phyloP scores from a whole-genome alignment of 2,113 vertebrate genomes.

The Mugil cephalus region DNA sequence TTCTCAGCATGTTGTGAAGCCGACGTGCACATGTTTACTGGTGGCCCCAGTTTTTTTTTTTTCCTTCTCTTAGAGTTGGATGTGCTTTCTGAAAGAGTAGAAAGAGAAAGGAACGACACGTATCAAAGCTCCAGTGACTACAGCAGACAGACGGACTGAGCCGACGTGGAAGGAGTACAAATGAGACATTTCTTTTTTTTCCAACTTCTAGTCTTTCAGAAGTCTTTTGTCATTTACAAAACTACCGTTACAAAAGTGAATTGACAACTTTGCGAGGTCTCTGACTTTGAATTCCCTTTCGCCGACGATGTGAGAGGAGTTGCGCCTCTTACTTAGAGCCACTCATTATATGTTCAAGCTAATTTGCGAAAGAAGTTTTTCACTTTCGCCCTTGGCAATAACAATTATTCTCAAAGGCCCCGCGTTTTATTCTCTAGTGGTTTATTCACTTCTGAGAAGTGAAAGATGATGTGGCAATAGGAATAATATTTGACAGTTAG shows the following conservation, averaged over 20 bases:
- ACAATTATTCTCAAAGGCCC: no score
- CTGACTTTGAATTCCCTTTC: neutral
- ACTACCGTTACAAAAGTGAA: neutral
- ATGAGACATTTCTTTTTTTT: conserved; percentile 10
- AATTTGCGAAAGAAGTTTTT: no score
- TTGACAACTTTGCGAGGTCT: neutral
- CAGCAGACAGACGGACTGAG: conserved; percentile 35
- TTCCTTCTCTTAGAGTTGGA: conserved; percentile 1
- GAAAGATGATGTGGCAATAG: neutral
- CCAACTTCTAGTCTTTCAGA: conserved; percentile 43
- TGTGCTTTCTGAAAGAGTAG: conserved; percentile 22
- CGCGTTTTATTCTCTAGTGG: no score
- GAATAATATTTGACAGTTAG: neutral
- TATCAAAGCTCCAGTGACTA: conserved; percentile 53
- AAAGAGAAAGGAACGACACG: conserved; percentile 8
- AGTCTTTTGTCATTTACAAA: conserved; percentile 32
- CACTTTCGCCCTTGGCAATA: no score
- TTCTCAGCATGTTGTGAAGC: conserved; percentile 11
- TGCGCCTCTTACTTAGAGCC: no score
- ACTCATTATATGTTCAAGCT: no score
- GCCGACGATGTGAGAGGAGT: no score
- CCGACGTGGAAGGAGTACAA: conserved; percentile 54
- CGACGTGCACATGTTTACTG: conserved; percentile 29
- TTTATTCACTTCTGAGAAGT: neutral
- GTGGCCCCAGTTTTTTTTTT: conserved; percentile 9